These are phyloP conservation scores for Chloroceryle amazona DNA, from an alignment of 2,797 vertebrate species.

Conservation along the genomic window DNA sequence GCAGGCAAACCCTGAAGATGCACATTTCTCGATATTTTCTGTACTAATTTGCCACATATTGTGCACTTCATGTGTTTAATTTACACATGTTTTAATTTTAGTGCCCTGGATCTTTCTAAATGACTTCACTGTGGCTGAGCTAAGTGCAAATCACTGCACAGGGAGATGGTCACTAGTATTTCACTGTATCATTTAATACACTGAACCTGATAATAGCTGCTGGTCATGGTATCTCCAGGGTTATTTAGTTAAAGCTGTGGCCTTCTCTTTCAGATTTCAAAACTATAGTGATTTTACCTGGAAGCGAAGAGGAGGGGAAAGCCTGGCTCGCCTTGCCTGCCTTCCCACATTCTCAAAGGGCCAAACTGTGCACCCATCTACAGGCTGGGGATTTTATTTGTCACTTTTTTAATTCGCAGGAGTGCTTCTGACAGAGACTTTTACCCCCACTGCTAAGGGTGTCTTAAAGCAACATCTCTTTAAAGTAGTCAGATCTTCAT, in stretches of 20 bases:
- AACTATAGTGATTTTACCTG: not conserved
- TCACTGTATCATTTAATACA: constrained; percentile 25
- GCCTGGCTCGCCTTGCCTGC: not conserved
- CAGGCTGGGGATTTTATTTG: not conserved
- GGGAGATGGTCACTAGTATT: constrained; percentile 40
- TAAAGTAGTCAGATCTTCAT: constrained; percentile 19
- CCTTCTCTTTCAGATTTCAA: constrained; percentile 16
- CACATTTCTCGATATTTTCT: constrained; percentile 72
- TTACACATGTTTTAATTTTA: constrained; percentile 76
- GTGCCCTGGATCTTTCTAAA: constrained; percentile 58
- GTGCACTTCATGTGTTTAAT: constrained; percentile 79
- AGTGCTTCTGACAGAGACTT: not conserved
- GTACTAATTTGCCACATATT: constrained; percentile 79
- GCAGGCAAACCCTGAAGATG: constrained; percentile 69
- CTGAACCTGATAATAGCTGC: constrained; percentile 48
- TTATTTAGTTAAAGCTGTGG: constrained; percentile 44
- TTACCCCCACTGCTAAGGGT: not conserved
- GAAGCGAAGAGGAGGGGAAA: not conserved
- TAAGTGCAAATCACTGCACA: constrained; percentile 9
- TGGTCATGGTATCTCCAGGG: not conserved
- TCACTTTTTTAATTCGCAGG: not conserved
- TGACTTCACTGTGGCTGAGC: constrained; percentile 41
- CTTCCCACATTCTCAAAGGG: not conserved
- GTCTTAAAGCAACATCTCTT: not conserved
- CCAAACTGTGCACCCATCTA: not conserved